Conservation (phyloP, 2,113 vertebrate genomes). For the Crotalus helleri region DNA sequence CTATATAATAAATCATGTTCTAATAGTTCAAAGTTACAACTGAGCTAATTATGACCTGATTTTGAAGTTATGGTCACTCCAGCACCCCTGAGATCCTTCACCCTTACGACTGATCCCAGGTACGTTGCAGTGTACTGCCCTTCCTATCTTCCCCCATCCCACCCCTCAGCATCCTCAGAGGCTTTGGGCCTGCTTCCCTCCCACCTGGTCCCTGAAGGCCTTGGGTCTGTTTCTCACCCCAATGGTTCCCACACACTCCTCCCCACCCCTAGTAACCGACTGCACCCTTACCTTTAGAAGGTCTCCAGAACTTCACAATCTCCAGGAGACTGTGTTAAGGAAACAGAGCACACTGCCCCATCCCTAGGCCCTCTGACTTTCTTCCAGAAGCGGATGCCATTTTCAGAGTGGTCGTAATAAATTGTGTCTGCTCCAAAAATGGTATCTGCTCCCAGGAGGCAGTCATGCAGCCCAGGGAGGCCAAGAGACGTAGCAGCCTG, state of each 20-base stretch:
- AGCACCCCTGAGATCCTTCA: background rate
- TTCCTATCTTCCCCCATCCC: background rate
- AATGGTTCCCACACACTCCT: background rate
- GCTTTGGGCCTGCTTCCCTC: background rate
- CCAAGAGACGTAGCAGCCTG: background rate
- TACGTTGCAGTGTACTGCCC: background rate
- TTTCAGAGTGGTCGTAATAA: background rate
- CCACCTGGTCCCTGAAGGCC: background rate
- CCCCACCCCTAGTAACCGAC: background rate
- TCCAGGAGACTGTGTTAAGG: background rate
- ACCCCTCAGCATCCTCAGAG: background rate
- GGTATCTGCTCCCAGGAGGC: background rate
- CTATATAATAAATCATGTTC: background rate
- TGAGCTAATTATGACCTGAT: background rate
- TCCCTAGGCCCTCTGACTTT: background rate
- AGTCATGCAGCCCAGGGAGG: background rate
- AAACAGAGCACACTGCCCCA: background rate
- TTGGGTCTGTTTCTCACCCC: background rate
- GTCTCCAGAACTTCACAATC: background rate
- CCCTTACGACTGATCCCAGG: background rate
- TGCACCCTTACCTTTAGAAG: background rate
- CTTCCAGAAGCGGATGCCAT: background rate
- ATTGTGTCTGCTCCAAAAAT: background rate
- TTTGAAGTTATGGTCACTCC: background rate
- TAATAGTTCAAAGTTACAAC: background rate